A percentile compares a stretch with the other conserved stretches of the same genome.
phyloP scores from a whole-genome alignment of 1,140 invertebrate genomes.

The Gryllus bimaculatus region DNA sequence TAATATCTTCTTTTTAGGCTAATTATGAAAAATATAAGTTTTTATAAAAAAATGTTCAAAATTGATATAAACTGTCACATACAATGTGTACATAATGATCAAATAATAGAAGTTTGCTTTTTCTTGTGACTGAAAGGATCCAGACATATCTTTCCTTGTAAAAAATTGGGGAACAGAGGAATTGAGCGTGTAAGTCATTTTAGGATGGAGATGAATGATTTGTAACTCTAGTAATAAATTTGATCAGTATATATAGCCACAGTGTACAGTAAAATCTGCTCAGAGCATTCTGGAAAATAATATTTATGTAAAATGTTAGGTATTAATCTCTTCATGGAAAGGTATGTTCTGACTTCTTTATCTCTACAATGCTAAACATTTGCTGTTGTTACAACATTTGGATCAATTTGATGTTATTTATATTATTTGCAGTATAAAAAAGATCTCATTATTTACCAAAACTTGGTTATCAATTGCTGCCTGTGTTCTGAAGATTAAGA shows the following conservation, averaged over 20 bases:
- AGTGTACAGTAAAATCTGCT: background rate
- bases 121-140: background rate
- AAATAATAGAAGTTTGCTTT: background rate
- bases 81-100: background rate
- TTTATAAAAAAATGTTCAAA: background rate
- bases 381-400: background rate
- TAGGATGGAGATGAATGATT: background rate
- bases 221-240: background rate
- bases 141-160: slow-evolving; percentile 1
- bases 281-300: background rate
- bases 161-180: background rate
- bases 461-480: background rate
- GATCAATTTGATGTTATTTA: slow-evolving; percentile 1
- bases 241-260: background rate
- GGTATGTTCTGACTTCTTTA: background rate
- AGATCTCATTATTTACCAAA: slow-evolving; percentile 5
- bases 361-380: background rate
- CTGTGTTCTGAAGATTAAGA: background rate
- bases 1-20: background rate
- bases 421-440: background rate
- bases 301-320: background rate
- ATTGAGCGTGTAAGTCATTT: background rate
- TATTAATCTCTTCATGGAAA: background rate
- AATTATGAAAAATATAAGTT: background rate
- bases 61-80: slow-evolving; percentile 2